Conservation (phyloP, 2,888 invertebrate species). For the Agrochola lota region DNA sequence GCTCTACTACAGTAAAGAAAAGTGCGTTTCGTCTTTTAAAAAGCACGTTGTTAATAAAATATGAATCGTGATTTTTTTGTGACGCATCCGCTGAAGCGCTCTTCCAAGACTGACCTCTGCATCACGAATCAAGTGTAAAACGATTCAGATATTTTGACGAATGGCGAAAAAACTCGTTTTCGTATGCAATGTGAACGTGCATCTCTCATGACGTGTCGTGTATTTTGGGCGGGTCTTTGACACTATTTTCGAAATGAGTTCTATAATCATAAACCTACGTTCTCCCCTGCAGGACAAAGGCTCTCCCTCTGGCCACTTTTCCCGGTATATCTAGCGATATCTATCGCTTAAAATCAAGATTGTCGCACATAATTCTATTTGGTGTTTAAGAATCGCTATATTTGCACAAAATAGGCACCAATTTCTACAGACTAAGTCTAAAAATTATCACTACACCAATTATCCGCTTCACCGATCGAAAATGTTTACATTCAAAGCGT, state of each 20-base stretch:
- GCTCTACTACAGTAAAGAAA: too few relatives aligned
- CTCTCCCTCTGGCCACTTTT: neutral
- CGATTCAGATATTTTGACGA: too few relatives aligned
- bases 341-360: neutral
- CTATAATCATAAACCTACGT: neutral
- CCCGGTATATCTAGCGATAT: neutral
- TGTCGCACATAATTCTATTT: neutral
- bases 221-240: neutral
- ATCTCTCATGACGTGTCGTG: too few relatives aligned
- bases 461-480: neutral
- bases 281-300: neutral
- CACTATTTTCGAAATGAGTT: neutral
- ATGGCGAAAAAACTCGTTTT: too few relatives aligned
- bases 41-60: too few relatives aligned
- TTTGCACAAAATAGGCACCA: neutral
- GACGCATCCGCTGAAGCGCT: too few relatives aligned
- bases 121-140: too few relatives aligned
- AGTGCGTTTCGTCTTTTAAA: too few relatives aligned
- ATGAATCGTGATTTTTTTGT: too few relatives aligned
- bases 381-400: neutral
- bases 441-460: neutral
- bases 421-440: neutral
- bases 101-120: too few relatives aligned
- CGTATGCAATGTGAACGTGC: too few relatives aligned
- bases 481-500: neutral